Conservation (phyloP, 2,797 vertebrate genomes). For the Catostomus latipinnis region DNA sequence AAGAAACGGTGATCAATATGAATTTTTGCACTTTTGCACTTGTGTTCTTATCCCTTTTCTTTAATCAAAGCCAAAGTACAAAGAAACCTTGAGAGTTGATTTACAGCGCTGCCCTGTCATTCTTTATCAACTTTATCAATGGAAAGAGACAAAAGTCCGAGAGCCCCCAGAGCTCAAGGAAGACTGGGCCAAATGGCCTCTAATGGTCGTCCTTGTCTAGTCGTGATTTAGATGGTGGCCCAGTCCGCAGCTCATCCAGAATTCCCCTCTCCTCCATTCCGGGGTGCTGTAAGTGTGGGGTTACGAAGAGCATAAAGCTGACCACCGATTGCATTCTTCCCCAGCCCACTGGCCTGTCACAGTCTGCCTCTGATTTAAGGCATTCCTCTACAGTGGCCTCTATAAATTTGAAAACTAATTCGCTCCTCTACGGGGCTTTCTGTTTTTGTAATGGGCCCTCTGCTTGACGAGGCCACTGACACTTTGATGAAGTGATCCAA, state of each 20-base stretch:
- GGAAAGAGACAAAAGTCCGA: slow-evolving; percentile 89
- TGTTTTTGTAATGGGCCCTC: slow-evolving; percentile 89
- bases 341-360: slow-evolving; percentile 89
- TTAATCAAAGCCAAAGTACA: slow-evolving; percentile 69
- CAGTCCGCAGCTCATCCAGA: slow-evolving; percentile 65
- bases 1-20: slow-evolving; percentile 73
- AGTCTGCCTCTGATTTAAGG: slow-evolving; percentile 93
- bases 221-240: slow-evolving; percentile 95
- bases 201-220: slow-evolving; percentile 92
- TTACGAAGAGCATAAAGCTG: slow-evolving; percentile 85
- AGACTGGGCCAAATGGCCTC: slow-evolving; percentile 89
- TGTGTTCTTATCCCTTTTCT: slow-evolving; percentile 74
- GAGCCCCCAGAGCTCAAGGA: slow-evolving; percentile 85
- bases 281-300: slow-evolving; percentile 86
- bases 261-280: slow-evolving; percentile 82
- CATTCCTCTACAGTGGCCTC: slow-evolving; percentile 86
- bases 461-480: slow-evolving; percentile 89
- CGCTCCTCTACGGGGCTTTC: slow-evolving; percentile 92
- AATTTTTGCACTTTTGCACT: slow-evolving; percentile 78
- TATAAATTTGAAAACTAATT: slow-evolving; percentile 94
- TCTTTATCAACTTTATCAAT: slow-evolving; percentile 96
- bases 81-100: slow-evolving; percentile 92
- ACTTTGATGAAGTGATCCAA: slow-evolving; percentile 99
- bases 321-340: slow-evolving; percentile 88
- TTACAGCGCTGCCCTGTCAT: slow-evolving; percentile 85